Conservation (phyloP, 1,140 invertebrate genomes). For the Hyles vespertilio region DNA sequence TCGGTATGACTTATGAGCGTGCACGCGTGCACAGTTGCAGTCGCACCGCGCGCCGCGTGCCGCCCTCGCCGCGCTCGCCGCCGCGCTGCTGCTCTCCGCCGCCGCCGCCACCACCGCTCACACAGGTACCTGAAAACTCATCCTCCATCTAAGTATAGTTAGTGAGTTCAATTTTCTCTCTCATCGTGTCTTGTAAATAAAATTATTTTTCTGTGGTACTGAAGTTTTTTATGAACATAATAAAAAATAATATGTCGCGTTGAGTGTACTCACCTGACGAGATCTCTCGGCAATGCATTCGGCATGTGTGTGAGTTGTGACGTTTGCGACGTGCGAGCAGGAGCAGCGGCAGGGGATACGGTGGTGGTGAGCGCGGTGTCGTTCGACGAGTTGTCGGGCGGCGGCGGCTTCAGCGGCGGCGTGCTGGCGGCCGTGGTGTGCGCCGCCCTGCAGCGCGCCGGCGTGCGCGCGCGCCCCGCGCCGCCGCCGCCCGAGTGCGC, state of each 20-base stretch:
- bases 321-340: background rate
- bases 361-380: slow-evolving; percentile 9
- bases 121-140: background rate
- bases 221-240: too few relatives aligned
- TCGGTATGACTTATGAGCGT: background rate
- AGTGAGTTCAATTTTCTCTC: too few relatives aligned
- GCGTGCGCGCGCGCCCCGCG: background rate
- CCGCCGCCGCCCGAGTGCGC: slow-evolving; percentile 47
- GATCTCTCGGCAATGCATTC: too few relatives aligned
- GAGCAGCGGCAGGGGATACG: background rate
- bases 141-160: too few relatives aligned
- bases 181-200: too few relatives aligned
- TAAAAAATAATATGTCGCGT: too few relatives aligned
- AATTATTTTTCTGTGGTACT: too few relatives aligned
- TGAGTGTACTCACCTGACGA: too few relatives aligned
- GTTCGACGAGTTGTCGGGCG: background rate
- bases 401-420: slow-evolving; percentile 6
- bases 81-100: background rate
- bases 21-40: background rate
- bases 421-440: slow-evolving; percentile 3
- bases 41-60: background rate
- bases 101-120: background rate
- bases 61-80: background rate
- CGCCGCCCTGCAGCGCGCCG: slow-evolving; percentile 7
- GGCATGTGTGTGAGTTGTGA: too few relatives aligned